Evolutionary conservation across 2,888 invertebrate genomes (phyloP).

Genomic region (Synergus umbraculus): DNA sequence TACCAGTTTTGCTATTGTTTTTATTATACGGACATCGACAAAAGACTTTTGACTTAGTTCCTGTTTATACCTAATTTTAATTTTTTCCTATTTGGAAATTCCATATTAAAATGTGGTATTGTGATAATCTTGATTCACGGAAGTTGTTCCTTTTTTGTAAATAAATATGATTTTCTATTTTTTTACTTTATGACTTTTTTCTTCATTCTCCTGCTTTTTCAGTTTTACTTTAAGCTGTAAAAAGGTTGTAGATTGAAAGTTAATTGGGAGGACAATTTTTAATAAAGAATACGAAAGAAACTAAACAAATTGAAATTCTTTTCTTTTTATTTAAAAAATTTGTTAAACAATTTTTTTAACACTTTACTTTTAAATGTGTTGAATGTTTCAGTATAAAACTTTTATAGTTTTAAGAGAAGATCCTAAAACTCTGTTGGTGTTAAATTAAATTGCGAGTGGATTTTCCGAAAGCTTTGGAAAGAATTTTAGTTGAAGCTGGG

Average conservation of each 20-base stretch:
- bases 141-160: constrained; percentile 26
- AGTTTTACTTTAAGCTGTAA: no score
- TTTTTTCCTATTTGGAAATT: constrained; percentile 13
- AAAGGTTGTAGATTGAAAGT: no score
- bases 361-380: no score
- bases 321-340: no score
- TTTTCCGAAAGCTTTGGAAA: neutral
- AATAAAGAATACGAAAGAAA: no score
- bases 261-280: no score
- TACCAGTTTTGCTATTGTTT: constrained; percentile 25
- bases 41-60: neutral
- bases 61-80: neutral
- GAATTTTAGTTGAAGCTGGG: neutral
- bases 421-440: neutral
- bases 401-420: no score
- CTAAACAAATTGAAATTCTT: no score
- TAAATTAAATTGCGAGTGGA: neutral
- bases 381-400: no score
- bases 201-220: constrained; percentile 14
- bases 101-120: constrained; percentile 9
- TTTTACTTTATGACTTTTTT: constrained; percentile 21
- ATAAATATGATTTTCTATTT: constrained; percentile 33
- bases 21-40: neutral
- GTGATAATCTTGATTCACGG: constrained; percentile 17
- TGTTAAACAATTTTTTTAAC: no score